phyloP scores from a whole-genome alignment of 2,888 invertebrate genomes.

The Athrips mouffetella region DNA sequence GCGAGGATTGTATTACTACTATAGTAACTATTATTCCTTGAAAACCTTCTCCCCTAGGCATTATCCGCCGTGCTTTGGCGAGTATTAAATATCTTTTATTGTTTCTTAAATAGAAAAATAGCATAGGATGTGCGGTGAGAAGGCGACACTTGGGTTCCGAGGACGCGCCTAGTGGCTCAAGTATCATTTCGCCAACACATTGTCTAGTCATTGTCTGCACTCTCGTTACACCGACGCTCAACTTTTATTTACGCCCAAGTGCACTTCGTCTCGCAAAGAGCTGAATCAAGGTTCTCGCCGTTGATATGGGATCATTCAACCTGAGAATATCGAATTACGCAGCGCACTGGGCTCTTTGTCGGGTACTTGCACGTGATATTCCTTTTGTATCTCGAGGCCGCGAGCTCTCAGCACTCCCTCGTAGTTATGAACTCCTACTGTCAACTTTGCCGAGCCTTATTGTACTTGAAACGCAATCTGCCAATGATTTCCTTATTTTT shows the following conservation, averaged over 20 bases:
- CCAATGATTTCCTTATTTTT: conserved; percentile 1
- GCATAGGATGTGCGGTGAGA: conserved; percentile 34
- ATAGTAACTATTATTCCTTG: too few relatives aligned
- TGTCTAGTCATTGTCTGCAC: conserved; percentile 72
- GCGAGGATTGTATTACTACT: too few relatives aligned
- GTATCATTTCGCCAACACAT: conserved; percentile 68
- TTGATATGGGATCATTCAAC: conserved; percentile 78
- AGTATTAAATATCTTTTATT: neutral
- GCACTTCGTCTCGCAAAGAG: conserved; percentile 71
- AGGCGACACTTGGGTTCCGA: conserved; percentile 31
- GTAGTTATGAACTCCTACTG: conserved; percentile 21
- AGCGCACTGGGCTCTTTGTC: conserved; percentile 71
- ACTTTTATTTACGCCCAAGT: conserved; percentile 77
- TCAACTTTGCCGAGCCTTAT: conserved; percentile 19
- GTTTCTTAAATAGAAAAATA: neutral
- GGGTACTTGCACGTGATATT: conserved; percentile 71
- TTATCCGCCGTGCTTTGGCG: too few relatives aligned
- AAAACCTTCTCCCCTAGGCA: too few relatives aligned
- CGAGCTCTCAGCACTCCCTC: conserved; percentile 19
- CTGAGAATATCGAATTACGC: conserved; percentile 73
- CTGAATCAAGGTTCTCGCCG: conserved; percentile 73
- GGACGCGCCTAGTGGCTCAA: conserved; percentile 55
- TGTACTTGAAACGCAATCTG: conserved; percentile 6
- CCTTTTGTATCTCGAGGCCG: conserved; percentile 47
- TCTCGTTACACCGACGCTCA: conserved; percentile 69